Evolutionary conservation across 2,797 vertebrate genomes (phyloP).

Genomic region (Aythya fuligula): DNA sequence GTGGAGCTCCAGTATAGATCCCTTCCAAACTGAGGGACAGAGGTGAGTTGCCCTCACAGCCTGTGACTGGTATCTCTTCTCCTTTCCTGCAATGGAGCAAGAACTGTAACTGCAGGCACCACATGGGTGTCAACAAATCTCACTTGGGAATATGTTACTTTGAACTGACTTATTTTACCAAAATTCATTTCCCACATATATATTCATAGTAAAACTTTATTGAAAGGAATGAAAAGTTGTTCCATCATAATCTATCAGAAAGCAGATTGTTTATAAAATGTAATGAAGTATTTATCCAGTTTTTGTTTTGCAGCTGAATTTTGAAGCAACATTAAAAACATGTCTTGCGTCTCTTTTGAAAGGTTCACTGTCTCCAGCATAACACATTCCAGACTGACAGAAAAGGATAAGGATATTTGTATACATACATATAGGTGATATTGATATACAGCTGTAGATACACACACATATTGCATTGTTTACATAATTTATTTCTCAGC

Average conservation of each 20-base stretch:
- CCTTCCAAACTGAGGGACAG: neutral
- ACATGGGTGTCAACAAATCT: neutral
- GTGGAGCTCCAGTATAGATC: neutral
- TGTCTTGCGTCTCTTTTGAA: slow-evolving; percentile 60
- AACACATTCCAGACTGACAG: slow-evolving; percentile 46
- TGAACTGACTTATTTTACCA: neutral
- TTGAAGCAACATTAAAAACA: slow-evolving; percentile 51
- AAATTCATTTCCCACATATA: neutral
- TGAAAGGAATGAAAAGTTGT: slow-evolving; percentile 23
- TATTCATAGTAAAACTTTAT: slow-evolving; percentile 32
- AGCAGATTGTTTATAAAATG: slow-evolving; percentile 61
- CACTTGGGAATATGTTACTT: neutral
- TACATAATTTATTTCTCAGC: slow-evolving; percentile 73
- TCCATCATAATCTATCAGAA: slow-evolving; percentile 52
- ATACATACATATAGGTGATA: slow-evolving; percentile 69
- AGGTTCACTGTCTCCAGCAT: slow-evolving; percentile 41
- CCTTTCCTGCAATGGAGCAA: accelerated
- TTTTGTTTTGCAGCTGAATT: slow-evolving; percentile 58
- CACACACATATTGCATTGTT: slow-evolving; percentile 65
- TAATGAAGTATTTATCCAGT: slow-evolving; percentile 57
- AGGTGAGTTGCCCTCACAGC: accelerated
- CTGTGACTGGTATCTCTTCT: neutral
- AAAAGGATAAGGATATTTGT: slow-evolving; percentile 39
- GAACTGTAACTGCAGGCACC: neutral
- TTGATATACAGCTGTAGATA: slow-evolving; percentile 60